A percentile compares a stretch with the other conserved stretches of the same genome.
Evolutionary conservation across 1,140 invertebrate species (phyloP).

Genomic region (Heliconius hewitsoni): DNA sequence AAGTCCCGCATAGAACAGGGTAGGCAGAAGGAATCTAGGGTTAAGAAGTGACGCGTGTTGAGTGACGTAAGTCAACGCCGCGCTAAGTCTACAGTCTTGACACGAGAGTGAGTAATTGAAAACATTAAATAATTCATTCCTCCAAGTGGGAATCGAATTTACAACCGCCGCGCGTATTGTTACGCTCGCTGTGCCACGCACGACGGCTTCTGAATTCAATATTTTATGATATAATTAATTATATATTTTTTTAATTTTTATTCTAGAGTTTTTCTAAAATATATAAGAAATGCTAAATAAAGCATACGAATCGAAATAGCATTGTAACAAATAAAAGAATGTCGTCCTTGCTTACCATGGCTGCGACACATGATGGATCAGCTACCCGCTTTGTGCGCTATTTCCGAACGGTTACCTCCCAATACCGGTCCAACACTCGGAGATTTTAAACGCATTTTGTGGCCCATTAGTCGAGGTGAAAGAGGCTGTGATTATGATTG

Average conservation of each 20-base stretch:
- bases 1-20: not conserved
- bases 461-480: constrained; percentile 78
- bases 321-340: constrained; percentile 18
- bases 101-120: not conserved
- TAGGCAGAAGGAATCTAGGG: not conserved
- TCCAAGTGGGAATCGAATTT: not conserved
- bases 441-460: constrained; percentile 78
- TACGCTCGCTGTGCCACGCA: no score
- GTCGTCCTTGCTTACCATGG: not conserved
- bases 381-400: constrained; percentile 60
- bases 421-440: constrained; percentile 65
- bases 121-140: no score
- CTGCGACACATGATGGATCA: constrained; percentile 73
- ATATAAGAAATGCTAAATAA: not conserved
- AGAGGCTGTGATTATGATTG: constrained; percentile 78
- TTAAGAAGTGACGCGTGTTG: not conserved
- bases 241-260: not conserved
- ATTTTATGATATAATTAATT: no score
- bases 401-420: constrained; percentile 76
- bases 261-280: not conserved
- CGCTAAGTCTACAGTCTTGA: no score
- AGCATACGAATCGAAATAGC: constrained; percentile 3
- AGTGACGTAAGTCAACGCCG: no score
- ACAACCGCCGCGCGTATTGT: not conserved
- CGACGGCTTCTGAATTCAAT: no score